phyloP scores from a whole-genome alignment of 2,113 vertebrate genomes.

The Halichoeres trimaculatus region DNA sequence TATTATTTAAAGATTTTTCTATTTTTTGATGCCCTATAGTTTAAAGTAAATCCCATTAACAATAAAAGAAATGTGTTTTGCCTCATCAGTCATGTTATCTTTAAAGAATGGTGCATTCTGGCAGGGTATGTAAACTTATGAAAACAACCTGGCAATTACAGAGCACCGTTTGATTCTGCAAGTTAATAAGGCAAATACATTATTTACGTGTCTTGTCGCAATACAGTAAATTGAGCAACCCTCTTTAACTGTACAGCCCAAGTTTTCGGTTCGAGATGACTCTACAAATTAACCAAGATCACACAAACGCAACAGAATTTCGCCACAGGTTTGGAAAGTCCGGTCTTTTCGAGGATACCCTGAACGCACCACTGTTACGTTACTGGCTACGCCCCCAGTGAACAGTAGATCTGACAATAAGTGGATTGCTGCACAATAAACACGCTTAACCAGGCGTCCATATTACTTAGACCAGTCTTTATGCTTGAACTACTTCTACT shows the following conservation, averaged over 20 bases:
- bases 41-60: no score
- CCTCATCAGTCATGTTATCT: no score
- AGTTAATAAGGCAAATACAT: no score
- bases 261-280: neutral
- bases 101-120: no score
- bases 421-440: conserved; percentile 9
- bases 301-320: neutral
- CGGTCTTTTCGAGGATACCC: neutral
- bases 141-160: no score
- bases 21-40: no score
- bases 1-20: no score
- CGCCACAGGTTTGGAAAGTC: neutral
- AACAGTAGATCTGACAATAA: conserved; percentile 44
- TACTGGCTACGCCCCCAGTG: neutral
- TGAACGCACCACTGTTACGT: conserved; percentile 47
- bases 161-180: no score
- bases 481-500: neutral
- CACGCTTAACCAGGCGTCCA: neutral
- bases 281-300: neutral
- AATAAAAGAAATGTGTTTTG: no score
- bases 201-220: neutral
- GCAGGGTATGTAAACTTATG: no score
- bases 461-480: conserved; percentile 12
- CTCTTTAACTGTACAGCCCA: neutral
- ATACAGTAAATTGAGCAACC: neutral